Evolutionary conservation across 2,888 invertebrate genomes (phyloP).

Genomic region (Operophtera brumata): DNA sequence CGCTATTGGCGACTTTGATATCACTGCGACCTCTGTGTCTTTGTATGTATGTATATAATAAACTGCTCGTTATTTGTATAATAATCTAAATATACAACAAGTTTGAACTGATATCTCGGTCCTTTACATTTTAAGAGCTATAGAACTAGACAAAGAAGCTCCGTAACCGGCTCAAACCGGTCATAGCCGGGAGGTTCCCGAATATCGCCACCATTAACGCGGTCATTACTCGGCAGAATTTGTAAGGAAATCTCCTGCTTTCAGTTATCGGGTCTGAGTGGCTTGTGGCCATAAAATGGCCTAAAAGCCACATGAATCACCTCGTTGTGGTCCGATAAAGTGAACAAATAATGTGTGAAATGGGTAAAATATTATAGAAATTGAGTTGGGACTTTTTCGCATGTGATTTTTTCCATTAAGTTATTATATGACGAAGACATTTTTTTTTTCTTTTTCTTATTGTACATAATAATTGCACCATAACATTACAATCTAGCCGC

Average conservation of each 20-base stretch:
- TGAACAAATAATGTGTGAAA: constrained; percentile 24
- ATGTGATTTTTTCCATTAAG: not conserved
- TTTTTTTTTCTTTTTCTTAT: too few species aligned
- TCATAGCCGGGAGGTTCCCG: constrained; percentile 29
- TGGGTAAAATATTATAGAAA: constrained; percentile 12
- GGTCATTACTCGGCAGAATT: constrained; percentile 39
- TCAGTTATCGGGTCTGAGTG: constrained; percentile 29
- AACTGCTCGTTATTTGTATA: too few species aligned
- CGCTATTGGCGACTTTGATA: too few species aligned
- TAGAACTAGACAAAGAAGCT: constrained; percentile 28
- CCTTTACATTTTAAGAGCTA: constrained; percentile 23
- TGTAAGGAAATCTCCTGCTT: constrained; percentile 32
- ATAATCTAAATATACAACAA: not conserved
- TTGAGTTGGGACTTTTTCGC: not conserved
- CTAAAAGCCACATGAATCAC: constrained; percentile 30
- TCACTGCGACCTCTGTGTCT: too few species aligned
- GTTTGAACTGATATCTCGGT: constrained; percentile 4
- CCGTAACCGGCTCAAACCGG: constrained; percentile 27
- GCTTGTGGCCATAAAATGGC: constrained; percentile 29
- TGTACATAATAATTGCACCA: too few species aligned
- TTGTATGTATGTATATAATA: too few species aligned
- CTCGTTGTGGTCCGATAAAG: constrained; percentile 22
- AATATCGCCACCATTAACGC: constrained; percentile 33
- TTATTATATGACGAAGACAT: not conserved
- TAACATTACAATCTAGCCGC: too few species aligned